These are phyloP conservation scores for Agonopterix subpropinquella DNA, from an alignment of 2,888 invertebrate genomes.

Conservation along the genomic window DNA sequence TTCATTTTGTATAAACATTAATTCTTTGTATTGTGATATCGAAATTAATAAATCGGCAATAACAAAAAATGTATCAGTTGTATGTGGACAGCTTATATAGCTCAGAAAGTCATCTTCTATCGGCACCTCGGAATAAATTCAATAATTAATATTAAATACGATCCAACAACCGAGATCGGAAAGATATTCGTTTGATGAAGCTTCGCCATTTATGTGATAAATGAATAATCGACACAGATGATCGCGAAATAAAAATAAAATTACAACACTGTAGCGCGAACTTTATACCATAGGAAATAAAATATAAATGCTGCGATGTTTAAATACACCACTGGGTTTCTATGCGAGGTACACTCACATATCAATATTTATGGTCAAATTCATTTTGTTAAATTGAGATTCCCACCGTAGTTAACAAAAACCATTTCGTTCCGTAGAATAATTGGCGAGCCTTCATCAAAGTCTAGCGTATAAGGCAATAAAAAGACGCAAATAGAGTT, in stretches of 20 bases:
- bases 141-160: conserved; percentile 41
- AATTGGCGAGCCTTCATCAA: conserved; percentile 5
- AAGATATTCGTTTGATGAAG: conserved; percentile 55
- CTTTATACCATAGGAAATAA: conserved; percentile 39
- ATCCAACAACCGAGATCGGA: conserved; percentile 29
- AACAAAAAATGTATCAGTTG: no score
- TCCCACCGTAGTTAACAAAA: conserved; percentile 24
- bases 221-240: conserved; percentile 45
- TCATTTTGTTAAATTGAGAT: conserved; percentile 35
- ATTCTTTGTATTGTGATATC: background rate
- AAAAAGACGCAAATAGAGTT: conserved; percentile 3
- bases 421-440: conserved; percentile 2
- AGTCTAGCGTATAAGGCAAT: conserved; percentile 1
- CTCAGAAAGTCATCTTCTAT: conserved; percentile 5
- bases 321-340: conserved; percentile 30
- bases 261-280: conserved; percentile 36
- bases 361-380: conserved; percentile 38
- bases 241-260: conserved; percentile 34
- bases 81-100: background rate
- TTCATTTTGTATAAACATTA: no score
- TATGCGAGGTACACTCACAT: conserved; percentile 32
- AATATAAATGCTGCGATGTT: conserved; percentile 33
- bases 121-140: conserved; percentile 31
- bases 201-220: conserved; percentile 54
- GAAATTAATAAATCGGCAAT: background rate